Evolutionary conservation across 2,888 invertebrate species (phyloP), one percentile per base, ranked within the genome.

Genomic region (Drosophila quasianomalipes): DNA sequence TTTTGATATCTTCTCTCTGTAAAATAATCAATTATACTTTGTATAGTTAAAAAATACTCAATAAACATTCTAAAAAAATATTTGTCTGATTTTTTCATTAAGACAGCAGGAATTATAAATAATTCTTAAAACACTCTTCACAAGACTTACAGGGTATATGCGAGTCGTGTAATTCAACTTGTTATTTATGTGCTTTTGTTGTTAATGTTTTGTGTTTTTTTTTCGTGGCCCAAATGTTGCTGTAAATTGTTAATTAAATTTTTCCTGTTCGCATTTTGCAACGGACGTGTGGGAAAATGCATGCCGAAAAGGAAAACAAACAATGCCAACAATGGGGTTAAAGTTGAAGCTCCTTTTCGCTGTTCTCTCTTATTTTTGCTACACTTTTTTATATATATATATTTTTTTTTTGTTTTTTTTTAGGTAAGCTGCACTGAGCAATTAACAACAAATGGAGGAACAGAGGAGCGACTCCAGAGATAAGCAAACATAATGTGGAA

Each of bases 191-290:
- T 44, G 35, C 14, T 51, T 51, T 58, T 63, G 30, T 58, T 59
- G 59, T 30, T 62, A 14, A 58, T 30, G 12, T 57, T 39, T 57
- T 39, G 19, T 37, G 12, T 28, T 31, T 30, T 51, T 74, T 70
- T 74, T 70, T 63, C 71, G 54, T 74, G 63, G 67, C 81, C 73
- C 63, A 74, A 90, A 90, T 89, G 82, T 76, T 81, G 67, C 76
- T 83, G 70, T 81, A 85, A 85, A 85, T 85, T 85, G 84, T 90
- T 85, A 85, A 85, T 85, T 85, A 91, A 79, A 89, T 91, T 89
- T 86, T 81, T 74, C 28, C 70, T 83, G 66, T 73, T 70, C 78
- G 72, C 71, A 74, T 85, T 77, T 81, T 81, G 69, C 41, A 71
- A 72, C 70, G 81, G 74, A 78, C 89, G 81, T 85, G 83, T 88